phyloP scores from a whole-genome alignment of 35 echinoderm and acorn worm species.

The Anneissia japonica region DNA sequence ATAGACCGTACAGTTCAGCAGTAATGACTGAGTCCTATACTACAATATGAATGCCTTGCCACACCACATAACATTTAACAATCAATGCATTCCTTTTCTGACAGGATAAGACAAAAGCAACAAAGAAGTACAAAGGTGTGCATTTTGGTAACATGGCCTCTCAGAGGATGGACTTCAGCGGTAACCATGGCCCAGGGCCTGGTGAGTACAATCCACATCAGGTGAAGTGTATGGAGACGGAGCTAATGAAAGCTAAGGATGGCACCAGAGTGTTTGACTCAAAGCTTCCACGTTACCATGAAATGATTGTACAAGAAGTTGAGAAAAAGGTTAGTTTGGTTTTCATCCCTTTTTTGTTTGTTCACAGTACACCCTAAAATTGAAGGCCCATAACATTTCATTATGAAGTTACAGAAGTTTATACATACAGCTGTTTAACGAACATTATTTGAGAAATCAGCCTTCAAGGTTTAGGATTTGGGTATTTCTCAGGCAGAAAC shows the following conservation, averaged over 20 bases:
- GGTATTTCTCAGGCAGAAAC: too few species aligned
- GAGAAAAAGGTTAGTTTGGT: constrained; percentile 75
- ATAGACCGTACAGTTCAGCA: too few species aligned
- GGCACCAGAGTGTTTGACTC: constrained; percentile 74
- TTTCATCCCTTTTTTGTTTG: too few species aligned
- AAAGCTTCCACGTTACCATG: constrained; percentile 85
- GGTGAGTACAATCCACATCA: constrained; percentile 82
- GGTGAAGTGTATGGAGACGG: constrained; percentile 31
- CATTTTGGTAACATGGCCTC: constrained; percentile 88
- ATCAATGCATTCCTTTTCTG: constrained; percentile 11
- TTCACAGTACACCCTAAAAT: too few species aligned
- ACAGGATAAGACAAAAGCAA: constrained; percentile 82
- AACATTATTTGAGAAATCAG: too few species aligned
- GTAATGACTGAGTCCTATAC: too few species aligned
- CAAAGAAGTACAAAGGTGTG: constrained; percentile 87
- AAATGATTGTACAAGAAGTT: constrained; percentile 64
- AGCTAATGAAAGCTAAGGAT: constrained; percentile 55
- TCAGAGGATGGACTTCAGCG: constrained; percentile 79
- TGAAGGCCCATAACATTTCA: too few species aligned
- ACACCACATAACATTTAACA: too few species aligned
- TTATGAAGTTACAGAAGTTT: too few species aligned
- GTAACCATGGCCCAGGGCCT: constrained; percentile 75
- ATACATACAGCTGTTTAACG: too few species aligned
- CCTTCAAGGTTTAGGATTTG: too few species aligned
- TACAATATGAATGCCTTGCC: too few species aligned